Conservation (phyloP, 2,888 invertebrate species). For the Agrotis ipsilon region DNA sequence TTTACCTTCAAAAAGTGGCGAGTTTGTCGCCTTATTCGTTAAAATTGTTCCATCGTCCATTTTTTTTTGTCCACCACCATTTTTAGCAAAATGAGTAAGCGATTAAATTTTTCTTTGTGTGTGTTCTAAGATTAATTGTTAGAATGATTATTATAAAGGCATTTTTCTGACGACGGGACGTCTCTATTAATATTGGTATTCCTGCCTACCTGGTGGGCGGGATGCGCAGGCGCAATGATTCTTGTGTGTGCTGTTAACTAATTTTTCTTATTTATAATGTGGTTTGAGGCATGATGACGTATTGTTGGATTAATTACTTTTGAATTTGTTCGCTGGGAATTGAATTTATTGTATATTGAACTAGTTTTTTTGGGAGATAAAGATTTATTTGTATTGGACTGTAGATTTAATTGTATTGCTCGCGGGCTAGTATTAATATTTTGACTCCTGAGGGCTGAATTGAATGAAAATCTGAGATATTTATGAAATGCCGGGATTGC, state of each 20-base stretch:
- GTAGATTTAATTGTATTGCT: neutral
- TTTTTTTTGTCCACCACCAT: slow-evolving; percentile 67
- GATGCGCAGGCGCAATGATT: slow-evolving; percentile 77
- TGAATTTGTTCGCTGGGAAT: slow-evolving; percentile 61
- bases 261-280: slow-evolving; percentile 65
- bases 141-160: slow-evolving; percentile 76
- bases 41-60: slow-evolving; percentile 76
- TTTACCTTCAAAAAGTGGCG: slow-evolving; percentile 83
- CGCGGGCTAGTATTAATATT: neutral
- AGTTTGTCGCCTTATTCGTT: slow-evolving; percentile 90
- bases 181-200: slow-evolving; percentile 83
- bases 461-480: too few species aligned
- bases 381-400: slow-evolving; percentile 17
- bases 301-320: slow-evolving; percentile 72
- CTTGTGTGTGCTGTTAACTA: slow-evolving; percentile 76
- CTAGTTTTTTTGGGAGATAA: slow-evolving; percentile 12
- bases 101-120: slow-evolving; percentile 82
- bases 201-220: slow-evolving; percentile 78
- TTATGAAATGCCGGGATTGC: neutral
- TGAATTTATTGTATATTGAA: slow-evolving; percentile 30
- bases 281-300: slow-evolving; percentile 64
- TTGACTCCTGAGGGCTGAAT: neutral
- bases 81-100: slow-evolving; percentile 87
- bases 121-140: slow-evolving; percentile 86
- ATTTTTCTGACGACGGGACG: slow-evolving; percentile 78